Conservation (phyloP, 2,797 vertebrate species). For the Ptychobarbus kaznakovi region DNA sequence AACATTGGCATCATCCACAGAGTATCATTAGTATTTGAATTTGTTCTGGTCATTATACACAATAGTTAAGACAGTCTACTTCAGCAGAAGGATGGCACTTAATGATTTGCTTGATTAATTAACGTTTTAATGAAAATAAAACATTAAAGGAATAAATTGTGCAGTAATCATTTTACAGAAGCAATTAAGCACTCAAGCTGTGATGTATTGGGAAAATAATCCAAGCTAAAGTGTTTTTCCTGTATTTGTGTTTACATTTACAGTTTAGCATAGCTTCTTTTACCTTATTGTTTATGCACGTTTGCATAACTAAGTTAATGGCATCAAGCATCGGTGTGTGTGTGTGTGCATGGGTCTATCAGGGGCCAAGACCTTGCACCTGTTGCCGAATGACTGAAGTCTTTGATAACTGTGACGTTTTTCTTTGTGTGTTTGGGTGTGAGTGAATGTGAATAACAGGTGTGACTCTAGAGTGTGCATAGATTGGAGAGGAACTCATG, state of each 20-base stretch:
- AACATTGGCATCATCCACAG: background rate
- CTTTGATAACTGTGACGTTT: constrained; percentile 22
- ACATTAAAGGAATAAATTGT: background rate
- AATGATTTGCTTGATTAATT: background rate
- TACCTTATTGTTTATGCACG: background rate
- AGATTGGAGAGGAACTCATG: constrained; percentile 25
- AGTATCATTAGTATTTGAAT: background rate
- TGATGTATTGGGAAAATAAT: background rate
- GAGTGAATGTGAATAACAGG: constrained; percentile 15
- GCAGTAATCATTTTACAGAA: background rate
- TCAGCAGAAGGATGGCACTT: background rate
- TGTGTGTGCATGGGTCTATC: background rate
- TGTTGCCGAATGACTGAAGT: constrained; percentile 18
- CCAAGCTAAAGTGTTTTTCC: background rate
- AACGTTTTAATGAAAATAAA: background rate
- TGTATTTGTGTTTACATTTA: background rate
- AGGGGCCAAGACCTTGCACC: background rate
- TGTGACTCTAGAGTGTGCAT: background rate
- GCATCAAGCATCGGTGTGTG: background rate
- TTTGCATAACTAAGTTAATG: background rate
- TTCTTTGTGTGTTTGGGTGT: constrained; percentile 39
- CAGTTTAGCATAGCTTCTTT: background rate
- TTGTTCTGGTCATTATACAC: background rate
- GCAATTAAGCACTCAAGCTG: background rate
- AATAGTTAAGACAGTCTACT: background rate